These are phyloP conservation scores for Conopomorpha cramerella DNA, from an alignment of 1,140 invertebrate genomes.

Conservation along the genomic window DNA sequence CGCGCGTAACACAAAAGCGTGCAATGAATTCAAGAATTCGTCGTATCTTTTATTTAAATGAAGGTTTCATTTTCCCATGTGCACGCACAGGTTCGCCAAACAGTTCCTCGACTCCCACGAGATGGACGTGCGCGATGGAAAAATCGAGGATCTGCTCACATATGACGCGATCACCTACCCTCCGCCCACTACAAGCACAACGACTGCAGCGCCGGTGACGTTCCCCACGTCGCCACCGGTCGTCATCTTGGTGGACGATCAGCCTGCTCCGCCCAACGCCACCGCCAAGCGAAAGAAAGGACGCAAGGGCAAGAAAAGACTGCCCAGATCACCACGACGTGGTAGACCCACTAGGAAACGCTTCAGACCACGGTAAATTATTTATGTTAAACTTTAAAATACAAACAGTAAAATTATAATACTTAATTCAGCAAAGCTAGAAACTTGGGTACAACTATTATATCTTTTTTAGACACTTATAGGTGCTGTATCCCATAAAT, in stretches of 20 bases:
- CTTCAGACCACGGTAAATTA: constrained; percentile 49
- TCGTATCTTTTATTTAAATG: too few species aligned
- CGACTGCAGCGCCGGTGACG: constrained; percentile 15
- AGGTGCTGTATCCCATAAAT: too few species aligned
- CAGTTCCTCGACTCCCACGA: constrained; percentile 84
- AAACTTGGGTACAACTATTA: too few species aligned
- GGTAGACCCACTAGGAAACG: constrained; percentile 47
- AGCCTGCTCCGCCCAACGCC: constrained; percentile 36
- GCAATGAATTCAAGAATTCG: too few species aligned
- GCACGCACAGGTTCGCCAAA: constrained; percentile 72
- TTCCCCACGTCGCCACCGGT: constrained; percentile 26
- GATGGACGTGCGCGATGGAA: constrained; percentile 75
- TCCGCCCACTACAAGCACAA: constrained; percentile 17
- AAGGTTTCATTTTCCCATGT: too few species aligned
- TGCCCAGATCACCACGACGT: constrained; percentile 37
- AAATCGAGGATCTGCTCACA: constrained; percentile 64
- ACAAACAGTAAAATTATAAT: too few species aligned
- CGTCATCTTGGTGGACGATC: constrained; percentile 47
- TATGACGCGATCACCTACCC: constrained; percentile 27
- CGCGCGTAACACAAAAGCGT: too few species aligned
- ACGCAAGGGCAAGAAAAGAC: constrained; percentile 29
- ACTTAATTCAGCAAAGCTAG: too few species aligned
- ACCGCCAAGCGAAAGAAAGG: constrained; percentile 38
- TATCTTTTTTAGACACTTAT: too few species aligned
- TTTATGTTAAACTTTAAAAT: too few species aligned